Conservation (phyloP, 2,888 invertebrate species). For the Thymelicus acteon region DNA sequence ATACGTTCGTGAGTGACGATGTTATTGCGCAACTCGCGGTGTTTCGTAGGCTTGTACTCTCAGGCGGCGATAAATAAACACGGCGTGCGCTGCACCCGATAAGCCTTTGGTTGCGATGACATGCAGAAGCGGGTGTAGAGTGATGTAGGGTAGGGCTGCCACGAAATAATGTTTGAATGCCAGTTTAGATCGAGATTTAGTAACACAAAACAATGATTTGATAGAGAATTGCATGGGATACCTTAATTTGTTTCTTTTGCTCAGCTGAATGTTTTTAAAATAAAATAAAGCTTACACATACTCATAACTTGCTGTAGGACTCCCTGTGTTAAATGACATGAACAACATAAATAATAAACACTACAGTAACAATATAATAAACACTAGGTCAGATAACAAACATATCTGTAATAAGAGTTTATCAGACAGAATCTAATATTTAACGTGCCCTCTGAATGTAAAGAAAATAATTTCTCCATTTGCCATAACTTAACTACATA, state of each 20-base stretch:
- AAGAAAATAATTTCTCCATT: too few species aligned
- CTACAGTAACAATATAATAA: too few species aligned
- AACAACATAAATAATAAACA: too few species aligned
- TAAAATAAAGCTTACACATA: too few species aligned
- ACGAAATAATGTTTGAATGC: not conserved
- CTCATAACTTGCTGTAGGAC: too few species aligned
- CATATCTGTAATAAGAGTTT: too few species aligned
- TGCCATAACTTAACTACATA: too few species aligned
- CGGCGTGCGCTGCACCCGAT: slow-evolving; percentile 77
- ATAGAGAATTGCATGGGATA: not conserved
- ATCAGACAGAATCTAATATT: too few species aligned
- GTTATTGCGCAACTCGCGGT: slow-evolving; percentile 52
- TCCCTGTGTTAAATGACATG: too few species aligned
- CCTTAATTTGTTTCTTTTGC: not conserved
- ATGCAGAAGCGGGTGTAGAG: slow-evolving; percentile 43
- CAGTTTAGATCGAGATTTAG: slow-evolving; percentile 6
- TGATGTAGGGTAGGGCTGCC: slow-evolving; percentile 32
- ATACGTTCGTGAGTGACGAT: slow-evolving; percentile 29
- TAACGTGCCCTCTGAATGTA: too few species aligned
- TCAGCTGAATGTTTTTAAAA: not conserved
- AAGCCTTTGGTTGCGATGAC: slow-evolving; percentile 60
- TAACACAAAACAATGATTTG: not conserved
- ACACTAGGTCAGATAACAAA: too few species aligned
- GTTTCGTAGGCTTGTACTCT: slow-evolving; percentile 59
- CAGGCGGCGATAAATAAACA: slow-evolving; percentile 79